Evolutionary conservation across 2,797 vertebrate species (phyloP).

Genomic region (Scarus forsteni): DNA sequence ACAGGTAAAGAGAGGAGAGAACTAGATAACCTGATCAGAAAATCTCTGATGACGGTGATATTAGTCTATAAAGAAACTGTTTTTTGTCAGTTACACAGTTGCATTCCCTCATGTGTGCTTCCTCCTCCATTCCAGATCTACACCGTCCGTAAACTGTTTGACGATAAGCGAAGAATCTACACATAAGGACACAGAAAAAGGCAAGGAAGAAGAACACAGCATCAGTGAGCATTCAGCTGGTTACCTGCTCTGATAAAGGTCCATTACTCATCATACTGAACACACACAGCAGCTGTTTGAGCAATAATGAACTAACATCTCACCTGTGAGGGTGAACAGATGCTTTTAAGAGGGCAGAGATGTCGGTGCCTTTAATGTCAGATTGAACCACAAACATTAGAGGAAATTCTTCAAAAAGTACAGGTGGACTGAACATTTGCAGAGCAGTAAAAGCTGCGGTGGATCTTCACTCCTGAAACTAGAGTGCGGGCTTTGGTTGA

Average conservation of each 20-base stretch:
- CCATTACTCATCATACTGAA: neutral
- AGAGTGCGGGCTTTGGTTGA: neutral
- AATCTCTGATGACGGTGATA: no score
- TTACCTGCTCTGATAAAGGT: slow-evolving; percentile 5
- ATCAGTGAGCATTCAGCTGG: slow-evolving; percentile 13
- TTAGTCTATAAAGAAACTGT: no score
- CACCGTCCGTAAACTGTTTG: slow-evolving; percentile 91
- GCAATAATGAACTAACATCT: slow-evolving; percentile 32
- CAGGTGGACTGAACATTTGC: neutral
- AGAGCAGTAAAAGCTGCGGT: neutral
- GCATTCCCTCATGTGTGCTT: neutral
- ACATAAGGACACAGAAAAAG: slow-evolving; percentile 73
- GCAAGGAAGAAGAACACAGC: slow-evolving; percentile 2
- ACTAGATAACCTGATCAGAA: no score
- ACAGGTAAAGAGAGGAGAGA: slow-evolving; percentile 79
- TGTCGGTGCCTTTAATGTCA: slow-evolving; percentile 58
- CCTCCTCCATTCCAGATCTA: slow-evolving; percentile 82
- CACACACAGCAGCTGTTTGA: slow-evolving; percentile 8
- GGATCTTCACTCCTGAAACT: slow-evolving; percentile 7
- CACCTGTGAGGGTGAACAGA: slow-evolving; percentile 13
- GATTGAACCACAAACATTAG: slow-evolving; percentile 22
- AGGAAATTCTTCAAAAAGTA: slow-evolving; percentile 26
- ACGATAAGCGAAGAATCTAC: slow-evolving; percentile 86
- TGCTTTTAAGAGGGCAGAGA: neutral
- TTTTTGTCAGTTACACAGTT: no score